These are phyloP conservation scores for Ecdyonurus torrentis DNA, from an alignment of 2,888 invertebrate species.

Conservation along the genomic window DNA sequence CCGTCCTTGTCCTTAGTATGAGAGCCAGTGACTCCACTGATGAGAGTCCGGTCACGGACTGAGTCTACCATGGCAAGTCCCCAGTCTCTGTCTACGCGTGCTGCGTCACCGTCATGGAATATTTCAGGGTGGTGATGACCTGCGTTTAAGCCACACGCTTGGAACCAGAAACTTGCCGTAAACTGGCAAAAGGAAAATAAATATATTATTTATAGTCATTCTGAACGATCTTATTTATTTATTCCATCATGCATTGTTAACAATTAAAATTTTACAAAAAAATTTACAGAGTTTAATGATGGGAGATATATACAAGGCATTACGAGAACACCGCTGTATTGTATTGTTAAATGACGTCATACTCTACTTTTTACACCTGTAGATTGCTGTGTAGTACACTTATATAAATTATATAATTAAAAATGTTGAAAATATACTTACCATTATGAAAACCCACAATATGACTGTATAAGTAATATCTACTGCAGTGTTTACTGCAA, in stretches of 20 bases:
- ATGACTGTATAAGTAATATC: background rate
- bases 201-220: too few species aligned
- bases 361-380: too few species aligned
- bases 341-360: too few species aligned
- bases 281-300: too few species aligned
- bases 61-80: constrained; percentile 60
- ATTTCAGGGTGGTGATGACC: constrained; percentile 67
- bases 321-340: too few species aligned
- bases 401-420: too few species aligned
- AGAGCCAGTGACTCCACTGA: constrained; percentile 30
- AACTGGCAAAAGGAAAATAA: background rate
- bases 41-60: constrained; percentile 49
- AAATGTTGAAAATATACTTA: too few species aligned
- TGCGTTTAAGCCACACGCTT: constrained; percentile 47
- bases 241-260: too few species aligned
- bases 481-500: background rate
- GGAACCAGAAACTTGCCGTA: constrained; percentile 39
- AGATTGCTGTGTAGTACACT: too few species aligned
- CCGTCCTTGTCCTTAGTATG: background rate
- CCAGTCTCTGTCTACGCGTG: constrained; percentile 47
- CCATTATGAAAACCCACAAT: background rate
- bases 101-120: constrained; percentile 59
- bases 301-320: too few species aligned
- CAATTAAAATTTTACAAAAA: too few species aligned
- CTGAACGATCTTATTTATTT: too few species aligned